Base-by-base conservation (phyloP, 2,797 vertebrate species). In the Lutjanus argentimaculatus region DNA sequence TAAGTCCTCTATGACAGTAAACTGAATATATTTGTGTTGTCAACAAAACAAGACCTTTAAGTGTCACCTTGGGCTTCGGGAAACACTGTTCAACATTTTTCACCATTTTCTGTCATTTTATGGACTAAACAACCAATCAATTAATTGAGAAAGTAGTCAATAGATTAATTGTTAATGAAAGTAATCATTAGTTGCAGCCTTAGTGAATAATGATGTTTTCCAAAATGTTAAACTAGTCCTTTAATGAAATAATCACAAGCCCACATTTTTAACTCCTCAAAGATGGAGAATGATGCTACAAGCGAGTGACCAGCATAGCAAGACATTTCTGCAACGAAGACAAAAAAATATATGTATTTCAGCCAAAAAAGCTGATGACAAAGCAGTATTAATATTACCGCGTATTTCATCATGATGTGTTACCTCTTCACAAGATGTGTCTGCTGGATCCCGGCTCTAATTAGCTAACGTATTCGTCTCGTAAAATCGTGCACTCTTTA, bases 401-500 rank as follows among this genome's bases (percentile, higher is more conserved):
- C 6, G 62, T 73, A 79, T 89, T 88, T 88, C 81, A 85, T 85
- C 82, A 65, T 56, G 77, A 82, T 55, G 75, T 43, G 78, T 51
- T 61, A 25, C 25, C 48, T 79, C 89, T 17, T 82, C 65, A 22
- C 49, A 48, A 10, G 77, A 88, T 68, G 84, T 64, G 77, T 79
- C 84, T 77, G 71, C 80, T 58, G 82, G 84, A 90, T 85, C 80
- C 17, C 17, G 1, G n/a, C 77, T 84, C 79, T 75, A 92, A 92
- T 93, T 89, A 93, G 77, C 88, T 87, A 92, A 92, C 83, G 61
- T 82, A 55, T 77, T 83, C n/a, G 2, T 40, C 80, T 87, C 80
- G 1, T 90, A 86, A 91, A 90, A 83, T 15, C 2, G 1, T 57
- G 87, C 90, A 89, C 89, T 89, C 79, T 80, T 84, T 64, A 67